A percentile compares a stretch with the other conserved stretches of the same genome.
phyloP scores from a whole-genome alignment of 1,140 invertebrate genomes.

The Heliconius hermathena region DNA sequence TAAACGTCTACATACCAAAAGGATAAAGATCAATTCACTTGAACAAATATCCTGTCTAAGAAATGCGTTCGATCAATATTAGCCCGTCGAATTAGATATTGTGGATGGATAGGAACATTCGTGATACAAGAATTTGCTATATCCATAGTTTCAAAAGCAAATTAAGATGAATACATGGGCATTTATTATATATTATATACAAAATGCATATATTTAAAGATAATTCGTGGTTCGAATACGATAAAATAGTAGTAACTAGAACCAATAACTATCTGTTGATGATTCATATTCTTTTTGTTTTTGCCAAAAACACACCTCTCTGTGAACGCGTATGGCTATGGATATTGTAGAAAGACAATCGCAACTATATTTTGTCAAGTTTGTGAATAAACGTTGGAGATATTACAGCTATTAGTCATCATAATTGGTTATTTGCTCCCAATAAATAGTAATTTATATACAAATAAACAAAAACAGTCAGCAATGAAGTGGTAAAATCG shows the following conservation, averaged over 20 bases:
- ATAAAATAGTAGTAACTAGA: neutral
- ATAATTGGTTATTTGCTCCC: slow-evolving; percentile 37
- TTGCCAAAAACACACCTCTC: slow-evolving; percentile 3
- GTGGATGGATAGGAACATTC: neutral
- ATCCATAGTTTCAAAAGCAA: neutral
- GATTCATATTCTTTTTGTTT: neutral
- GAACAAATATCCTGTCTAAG: slow-evolving; percentile 27
- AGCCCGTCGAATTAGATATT: slow-evolving; percentile 27
- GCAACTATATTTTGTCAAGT: slow-evolving; percentile 3
- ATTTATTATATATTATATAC: neutral
- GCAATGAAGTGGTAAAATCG: slow-evolving; percentile 38
- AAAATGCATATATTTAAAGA: neutral
- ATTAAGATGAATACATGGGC: neutral
- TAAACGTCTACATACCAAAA: slow-evolving; percentile 20
- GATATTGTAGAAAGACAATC: slow-evolving; percentile 18
- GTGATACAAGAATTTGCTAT: neutral
- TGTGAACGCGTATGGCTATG: neutral
- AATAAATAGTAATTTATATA: slow-evolving; percentile 28
- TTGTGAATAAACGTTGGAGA: slow-evolving; percentile 16
- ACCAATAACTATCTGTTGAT: neutral
- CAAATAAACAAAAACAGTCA: slow-evolving; percentile 37
- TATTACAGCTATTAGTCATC: slow-evolving; percentile 31
- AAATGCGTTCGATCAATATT: slow-evolving; percentile 36
- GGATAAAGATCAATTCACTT: slow-evolving; percentile 24
- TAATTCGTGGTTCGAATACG: neutral